A percentile compares a stretch with the other conserved stretches of the same genome.
phyloP scores from a whole-genome alignment of 1,140 invertebrate genomes.

The Drosophila trapezifrons region DNA sequence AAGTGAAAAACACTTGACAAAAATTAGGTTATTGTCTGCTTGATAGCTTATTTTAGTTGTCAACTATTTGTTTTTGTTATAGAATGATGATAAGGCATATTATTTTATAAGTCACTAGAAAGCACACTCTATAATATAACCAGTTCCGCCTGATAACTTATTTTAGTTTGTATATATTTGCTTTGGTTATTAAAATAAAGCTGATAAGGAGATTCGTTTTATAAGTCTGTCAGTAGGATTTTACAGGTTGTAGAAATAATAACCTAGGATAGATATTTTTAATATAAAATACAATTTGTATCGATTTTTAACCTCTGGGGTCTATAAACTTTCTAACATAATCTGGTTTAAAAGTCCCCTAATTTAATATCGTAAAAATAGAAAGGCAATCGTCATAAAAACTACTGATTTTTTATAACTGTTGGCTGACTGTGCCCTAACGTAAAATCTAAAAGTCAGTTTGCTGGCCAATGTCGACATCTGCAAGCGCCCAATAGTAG shows the following conservation, averaged over 20 bases:
- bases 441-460: constrained; percentile 6
- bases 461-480: constrained; percentile 8
- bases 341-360: background rate
- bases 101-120: background rate
- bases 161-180: background rate
- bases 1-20: constrained; percentile 12
- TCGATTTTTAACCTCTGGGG: background rate
- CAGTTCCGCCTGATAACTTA: background rate
- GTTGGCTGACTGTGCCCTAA: background rate
- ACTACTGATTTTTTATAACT: background rate
- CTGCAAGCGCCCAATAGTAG: constrained; percentile 17
- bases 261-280: background rate
- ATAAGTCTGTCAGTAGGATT: background rate
- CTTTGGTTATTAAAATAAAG: constrained; percentile 6
- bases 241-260: background rate
- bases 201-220: constrained; percentile 1
- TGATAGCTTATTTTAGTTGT: constrained; percentile 5
- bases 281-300: too few species aligned
- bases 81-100: background rate
- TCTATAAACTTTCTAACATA: background rate
- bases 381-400: constrained; percentile 1
- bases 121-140: background rate
- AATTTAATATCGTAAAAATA: constrained; percentile 2
- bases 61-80: constrained; percentile 6
- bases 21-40: background rate